phyloP scores from a whole-genome alignment of 2,797 vertebrate genomes.

The Chlorospingus flavigularis region DNA sequence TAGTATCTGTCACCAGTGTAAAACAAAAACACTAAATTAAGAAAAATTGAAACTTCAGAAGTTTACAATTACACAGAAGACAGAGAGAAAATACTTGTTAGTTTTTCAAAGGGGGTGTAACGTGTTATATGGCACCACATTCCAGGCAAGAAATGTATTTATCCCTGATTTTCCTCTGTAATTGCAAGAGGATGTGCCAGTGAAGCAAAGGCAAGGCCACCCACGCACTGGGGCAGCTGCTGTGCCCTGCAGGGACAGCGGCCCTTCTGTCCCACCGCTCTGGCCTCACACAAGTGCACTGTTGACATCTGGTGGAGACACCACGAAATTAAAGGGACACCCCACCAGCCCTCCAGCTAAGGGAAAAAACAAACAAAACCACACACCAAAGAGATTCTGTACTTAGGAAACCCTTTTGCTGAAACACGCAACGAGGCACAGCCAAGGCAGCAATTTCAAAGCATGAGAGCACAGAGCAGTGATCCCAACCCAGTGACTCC shows the following conservation, averaged over 20 bases:
- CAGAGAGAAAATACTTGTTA: background rate
- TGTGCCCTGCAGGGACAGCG: rapidly evolving
- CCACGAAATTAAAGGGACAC: background rate
- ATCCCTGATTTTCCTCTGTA: background rate
- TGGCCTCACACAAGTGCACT: background rate
- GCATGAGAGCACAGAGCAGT: background rate
- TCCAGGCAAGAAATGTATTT: background rate
- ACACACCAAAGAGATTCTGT: background rate
- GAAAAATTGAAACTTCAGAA: background rate
- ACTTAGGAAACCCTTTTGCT: background rate
- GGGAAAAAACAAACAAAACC: background rate
- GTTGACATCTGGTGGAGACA: constrained; percentile 62
- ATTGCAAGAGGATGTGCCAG: background rate
- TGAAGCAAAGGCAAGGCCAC: background rate
- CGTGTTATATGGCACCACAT: rapidly evolving
- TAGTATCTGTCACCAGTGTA: background rate
- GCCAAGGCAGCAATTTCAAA: background rate
- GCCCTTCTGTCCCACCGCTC: rapidly evolving
- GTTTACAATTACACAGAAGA: background rate
- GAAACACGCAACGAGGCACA: rapidly evolving
- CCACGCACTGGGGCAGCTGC: background rate
- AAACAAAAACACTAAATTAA: background rate
- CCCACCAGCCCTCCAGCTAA: background rate
- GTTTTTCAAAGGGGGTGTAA: background rate
- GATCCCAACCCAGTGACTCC: background rate